Percentiles rank a stretch among this genome's conserved stretches.
phyloP scores from a whole-genome alignment of 1,140 invertebrate species.

The Drosophila fuyamai region DNA sequence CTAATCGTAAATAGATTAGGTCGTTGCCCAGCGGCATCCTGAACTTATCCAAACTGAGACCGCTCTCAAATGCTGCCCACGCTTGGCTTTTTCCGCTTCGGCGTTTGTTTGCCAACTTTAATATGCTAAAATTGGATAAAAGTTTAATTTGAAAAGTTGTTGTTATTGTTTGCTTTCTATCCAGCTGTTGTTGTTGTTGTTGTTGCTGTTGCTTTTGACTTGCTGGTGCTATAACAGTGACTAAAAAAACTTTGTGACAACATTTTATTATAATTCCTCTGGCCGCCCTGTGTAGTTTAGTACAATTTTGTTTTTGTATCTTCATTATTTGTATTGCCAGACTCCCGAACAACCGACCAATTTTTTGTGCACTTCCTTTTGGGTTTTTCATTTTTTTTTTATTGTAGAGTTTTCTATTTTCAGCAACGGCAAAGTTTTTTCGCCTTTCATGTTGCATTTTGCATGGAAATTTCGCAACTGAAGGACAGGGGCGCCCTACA shows the following conservation, averaged over 20 bases:
- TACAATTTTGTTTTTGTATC: slow-evolving; percentile 74
- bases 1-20: slow-evolving; percentile 51
- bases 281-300: slow-evolving; percentile 61
- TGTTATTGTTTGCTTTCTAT: slow-evolving; percentile 67
- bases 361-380: slow-evolving; percentile 16
- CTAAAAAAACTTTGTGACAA: slow-evolving; percentile 75
- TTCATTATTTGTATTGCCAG: slow-evolving; percentile 79
- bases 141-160: slow-evolving; percentile 83
- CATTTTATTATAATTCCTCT: slow-evolving; percentile 82
- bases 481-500: slow-evolving; percentile 53
- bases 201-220: slow-evolving; percentile 17
- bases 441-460: slow-evolving; percentile 76
- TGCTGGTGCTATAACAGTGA: slow-evolving; percentile 26
- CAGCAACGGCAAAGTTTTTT: slow-evolving; percentile 58
- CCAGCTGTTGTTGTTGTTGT: slow-evolving; percentile 20
- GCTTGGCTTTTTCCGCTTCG: slow-evolving; percentile 47
- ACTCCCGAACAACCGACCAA: slow-evolving; percentile 8
- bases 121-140: slow-evolving; percentile 78
- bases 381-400: slow-evolving; percentile 11
- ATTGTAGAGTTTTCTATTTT: slow-evolving; percentile 57
- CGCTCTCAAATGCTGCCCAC: slow-evolving; percentile 43
- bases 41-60: slow-evolving; percentile 12
- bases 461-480: slow-evolving; percentile 59
- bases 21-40: neutral
- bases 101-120: slow-evolving; percentile 67